These are phyloP conservation scores for Sebastiscus tertius DNA, from an alignment of 2,797 vertebrate species.

Conservation along the genomic window DNA sequence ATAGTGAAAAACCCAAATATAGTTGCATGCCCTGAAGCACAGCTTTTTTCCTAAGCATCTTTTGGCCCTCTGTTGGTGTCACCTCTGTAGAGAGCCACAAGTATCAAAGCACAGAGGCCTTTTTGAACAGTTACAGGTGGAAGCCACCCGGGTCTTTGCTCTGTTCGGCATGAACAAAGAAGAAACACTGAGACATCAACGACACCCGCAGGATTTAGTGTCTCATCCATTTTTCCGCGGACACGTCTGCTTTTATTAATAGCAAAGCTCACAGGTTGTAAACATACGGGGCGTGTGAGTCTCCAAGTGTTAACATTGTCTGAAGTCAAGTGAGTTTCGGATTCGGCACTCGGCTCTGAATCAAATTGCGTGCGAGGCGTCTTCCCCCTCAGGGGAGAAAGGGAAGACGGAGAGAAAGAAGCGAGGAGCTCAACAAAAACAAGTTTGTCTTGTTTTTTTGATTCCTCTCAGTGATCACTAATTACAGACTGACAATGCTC, in stretches of 20 bases:
- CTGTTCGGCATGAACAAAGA: conserved; percentile 2
- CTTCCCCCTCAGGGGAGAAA: conserved; percentile 59
- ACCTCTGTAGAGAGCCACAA: conserved; percentile 22
- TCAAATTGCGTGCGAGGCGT: conserved; percentile 59
- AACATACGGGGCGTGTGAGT: background rate
- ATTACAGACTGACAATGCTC: conserved; percentile 75
- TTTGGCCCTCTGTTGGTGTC: conserved; percentile 1
- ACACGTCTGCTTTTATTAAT: conserved; percentile 43
- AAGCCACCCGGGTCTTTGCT: conserved; percentile 26
- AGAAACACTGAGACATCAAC: conserved; percentile 23
- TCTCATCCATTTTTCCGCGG: conserved; percentile 33
- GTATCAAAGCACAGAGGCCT: conserved; percentile 45
- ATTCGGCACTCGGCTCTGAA: conserved; percentile 34
- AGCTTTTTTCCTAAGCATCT: background rate
- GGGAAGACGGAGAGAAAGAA: conserved; percentile 18
- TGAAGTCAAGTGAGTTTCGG: conserved; percentile 45
- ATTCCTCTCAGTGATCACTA: conserved; percentile 75
- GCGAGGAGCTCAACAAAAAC: conserved; percentile 62
- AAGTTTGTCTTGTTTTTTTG: conserved; percentile 68
- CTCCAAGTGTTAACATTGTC: conserved; percentile 22
- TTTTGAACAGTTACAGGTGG: conserved; percentile 19
- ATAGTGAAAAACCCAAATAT: background rate
- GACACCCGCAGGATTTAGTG: conserved; percentile 32
- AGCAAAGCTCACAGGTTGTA: conserved; percentile 33
- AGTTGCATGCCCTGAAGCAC: background rate